phyloP scores from a whole-genome alignment of 1,140 invertebrate genomes.

The Spodoptera litura region DNA sequence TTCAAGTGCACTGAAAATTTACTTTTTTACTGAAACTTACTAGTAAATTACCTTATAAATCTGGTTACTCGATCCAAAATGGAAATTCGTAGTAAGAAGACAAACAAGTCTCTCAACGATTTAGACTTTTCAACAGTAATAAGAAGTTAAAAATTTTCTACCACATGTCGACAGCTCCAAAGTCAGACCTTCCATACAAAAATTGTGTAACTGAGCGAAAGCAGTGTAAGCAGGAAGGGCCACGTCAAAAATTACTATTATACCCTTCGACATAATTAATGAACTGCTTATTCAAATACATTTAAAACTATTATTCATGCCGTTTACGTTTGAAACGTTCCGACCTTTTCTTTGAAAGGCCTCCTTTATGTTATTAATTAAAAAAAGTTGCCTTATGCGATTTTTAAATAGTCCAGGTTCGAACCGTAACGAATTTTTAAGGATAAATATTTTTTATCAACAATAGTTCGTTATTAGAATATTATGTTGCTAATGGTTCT shows the following conservation, averaged over 20 bases:
- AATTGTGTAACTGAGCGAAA: slow-evolving; percentile 80
- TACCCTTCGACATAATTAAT: slow-evolving; percentile 81
- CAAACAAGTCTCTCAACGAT: no score
- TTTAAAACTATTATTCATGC: slow-evolving; percentile 86
- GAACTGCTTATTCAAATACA: slow-evolving; percentile 85
- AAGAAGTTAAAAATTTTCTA: background rate
- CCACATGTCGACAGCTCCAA: slow-evolving; percentile 43
- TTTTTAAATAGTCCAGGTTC: slow-evolving; percentile 70
- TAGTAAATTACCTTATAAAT: no score
- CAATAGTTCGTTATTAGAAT: slow-evolving; percentile 49
- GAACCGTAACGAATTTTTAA: slow-evolving; percentile 68
- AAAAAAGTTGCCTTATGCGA: slow-evolving; percentile 75
- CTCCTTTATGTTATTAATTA: slow-evolving; percentile 80
- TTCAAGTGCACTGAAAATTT: no score
- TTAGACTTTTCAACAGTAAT: background rate
- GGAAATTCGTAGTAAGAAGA: no score
- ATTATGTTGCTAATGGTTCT: slow-evolving; percentile 32
- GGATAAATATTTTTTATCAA: slow-evolving; percentile 66
- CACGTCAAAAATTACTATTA: slow-evolving; percentile 85
- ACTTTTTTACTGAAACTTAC: no score
- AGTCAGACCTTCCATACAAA: slow-evolving; percentile 62
- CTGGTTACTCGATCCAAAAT: no score
- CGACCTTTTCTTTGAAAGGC: slow-evolving; percentile 80
- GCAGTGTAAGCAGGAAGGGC: slow-evolving; percentile 83
- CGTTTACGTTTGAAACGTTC: slow-evolving; percentile 83